Evolutionary conservation across 1,140 invertebrate species (phyloP), one percentile per base, ranked within the genome.

Genomic region (Capitella teleta): DNA sequence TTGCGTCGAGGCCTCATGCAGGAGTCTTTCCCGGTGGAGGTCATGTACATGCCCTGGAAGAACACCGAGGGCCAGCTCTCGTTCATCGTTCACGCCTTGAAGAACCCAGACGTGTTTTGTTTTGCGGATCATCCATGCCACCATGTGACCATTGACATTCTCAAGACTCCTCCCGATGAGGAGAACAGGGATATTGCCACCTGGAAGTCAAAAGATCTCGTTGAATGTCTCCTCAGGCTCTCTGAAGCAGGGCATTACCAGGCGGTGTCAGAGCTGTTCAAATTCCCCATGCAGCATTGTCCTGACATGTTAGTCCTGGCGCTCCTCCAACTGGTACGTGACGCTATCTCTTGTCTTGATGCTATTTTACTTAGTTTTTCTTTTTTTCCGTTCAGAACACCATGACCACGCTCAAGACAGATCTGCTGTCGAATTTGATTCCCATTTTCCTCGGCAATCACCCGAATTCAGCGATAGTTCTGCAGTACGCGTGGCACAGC

Each of bases 391-490:
- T 61, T 45, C 61, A 75, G 68, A 58, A 60, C 5, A 57, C 62
- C 18, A 68, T 70, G 61, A 74, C 69, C 52, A 66, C 60, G 6
- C 45, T 74, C 28, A 68, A 71, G 47, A 86, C 91, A 70, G 91
- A 96, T 66, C 67, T 95, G 32, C 76, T 95, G 25, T 80, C 81
- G 38, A 83, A 78, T 34, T 67, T 95, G 8, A 86, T 97, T 65
- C 87, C 89, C 2, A 84, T 90, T 47, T 96, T 96, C 71, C 74
- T 96, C 14, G 82, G 83, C 12, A 94, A 92, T 74, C 91, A 96
- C 78, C 87, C 88, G 1, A 96, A 96, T 70, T 43, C 88, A 80
- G 52, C 86, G 6, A 63, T 88, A 14, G 86, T 97, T 47, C 74
- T 98, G 21, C 89, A 95, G 70, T 84, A 91, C 67, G 89, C 90